Evolutionary conservation across 2,888 invertebrate species (phyloP), one percentile per base, ranked within the genome.

Genomic region (Epicampocera succincta): DNA sequence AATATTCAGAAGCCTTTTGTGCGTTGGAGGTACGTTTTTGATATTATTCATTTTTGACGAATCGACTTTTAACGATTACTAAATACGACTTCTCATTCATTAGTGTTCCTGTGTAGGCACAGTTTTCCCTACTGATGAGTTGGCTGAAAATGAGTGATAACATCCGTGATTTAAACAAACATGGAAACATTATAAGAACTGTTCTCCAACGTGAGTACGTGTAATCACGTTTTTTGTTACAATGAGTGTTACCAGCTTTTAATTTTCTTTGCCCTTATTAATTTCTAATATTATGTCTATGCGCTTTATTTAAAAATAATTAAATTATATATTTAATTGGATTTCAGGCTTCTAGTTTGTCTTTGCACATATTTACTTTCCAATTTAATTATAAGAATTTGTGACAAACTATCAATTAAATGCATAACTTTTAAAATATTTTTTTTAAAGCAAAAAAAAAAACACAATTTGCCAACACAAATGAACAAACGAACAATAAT

Each of bases 401-500:
- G 52, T 66, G 71, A 76, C 75, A 66, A 66, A 76, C 80, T 65
- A 61, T 44, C 42, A 76, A 76, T 75, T 80, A 80, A 15, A 42
- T 25, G 25, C 12, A 21, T 40, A 21, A 44, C 33, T 58, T 63
- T 42, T 58, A 56, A 65, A 58, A 44, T 29, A 75, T 65, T 75
- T 66, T 65, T 58, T 75, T 58, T 61, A 63, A 65, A 17, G 48
- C 19, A 5, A 15, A 63, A 12, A 46, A 17, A 1, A 54, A 69
- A 65, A 46, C 21, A 50, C 38, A 58, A 66, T 50, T 60, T 52
- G 46, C 58, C 29, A 66, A 17, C 46, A 33, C n/a, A 42, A 69
- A 9, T 9, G 8, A 19, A 29, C 68, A 13, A 46, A 21, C 69
- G 25, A 50, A 29, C 29, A 72, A 72, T 72, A 72, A 68, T 44